Base-by-base conservation (phyloP, 2,113 vertebrate genomes). In the Synodontis membranacea region DNA sequence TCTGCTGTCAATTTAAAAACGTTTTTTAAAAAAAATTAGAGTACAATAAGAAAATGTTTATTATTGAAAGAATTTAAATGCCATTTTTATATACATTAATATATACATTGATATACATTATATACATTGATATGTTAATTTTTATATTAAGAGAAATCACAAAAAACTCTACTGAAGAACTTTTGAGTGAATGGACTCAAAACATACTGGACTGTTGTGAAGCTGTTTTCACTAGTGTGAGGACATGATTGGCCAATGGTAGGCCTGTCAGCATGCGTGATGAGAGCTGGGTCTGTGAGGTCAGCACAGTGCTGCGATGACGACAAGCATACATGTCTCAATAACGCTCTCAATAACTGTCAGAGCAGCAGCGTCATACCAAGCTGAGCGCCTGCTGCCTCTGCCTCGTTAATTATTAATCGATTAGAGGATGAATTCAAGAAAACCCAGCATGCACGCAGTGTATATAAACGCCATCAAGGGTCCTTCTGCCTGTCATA, bases 371-470 rank as follows among this genome's bases (percentile, higher is more conserved):
- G 66, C 84, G 88, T 86, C 90, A 83, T 89, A 84, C 87, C 88
- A 86, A 84, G 87, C 85, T 91, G 91, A 91, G 88, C 76, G 88
- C 87, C 88, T 88, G 89, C 88, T 91, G 84, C 89, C 89, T 90
- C 86, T 85, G 86, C 86, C 89, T 85, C 87, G 90, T 94, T 90
- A 94, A 93, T 94, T 93, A 94, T 94, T 93, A 92, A 94, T 92
- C 92, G 80, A 90, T 93, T 84, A 86, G 91, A 80, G 85, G 88
- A 84, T 46, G 84, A 64, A 88, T 84, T 88, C 74, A 90, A 87
- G 89, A 90, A 78, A 84, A 78, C 83, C 68, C 31, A 78, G 39
- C 58, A 80, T 85, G 88, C 87, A 92, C 78, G 87, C 87, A 87
- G 74, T 52, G 44, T 83, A 54, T 52, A 83, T 70, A 83, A 83